Conservation (phyloP, 2,888 invertebrate genomes). For the Leucozona laternaria region DNA sequence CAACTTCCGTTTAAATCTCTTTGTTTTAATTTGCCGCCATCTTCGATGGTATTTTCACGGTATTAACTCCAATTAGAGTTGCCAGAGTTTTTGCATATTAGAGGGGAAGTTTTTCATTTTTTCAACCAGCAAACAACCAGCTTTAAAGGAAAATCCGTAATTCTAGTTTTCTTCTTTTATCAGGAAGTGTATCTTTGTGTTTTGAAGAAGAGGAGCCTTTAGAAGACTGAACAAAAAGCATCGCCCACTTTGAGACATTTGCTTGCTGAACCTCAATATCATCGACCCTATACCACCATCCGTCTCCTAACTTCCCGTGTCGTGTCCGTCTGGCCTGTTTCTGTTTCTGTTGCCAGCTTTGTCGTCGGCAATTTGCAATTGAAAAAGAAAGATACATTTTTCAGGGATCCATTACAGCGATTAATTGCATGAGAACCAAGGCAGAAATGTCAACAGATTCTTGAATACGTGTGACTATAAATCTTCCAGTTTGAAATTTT, state of each 20-base stretch:
- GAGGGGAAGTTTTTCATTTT: conserved; percentile 29
- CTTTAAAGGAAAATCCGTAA: conserved; percentile 4
- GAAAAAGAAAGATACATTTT: conserved; percentile 54
- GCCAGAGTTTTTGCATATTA: conserved; percentile 64
- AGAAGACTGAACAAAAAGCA: conserved; percentile 35
- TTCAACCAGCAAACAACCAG: neutral
- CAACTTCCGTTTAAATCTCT: conserved; percentile 64
- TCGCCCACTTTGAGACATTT: conserved; percentile 56
- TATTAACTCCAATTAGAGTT: conserved; percentile 70
- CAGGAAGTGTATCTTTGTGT: conserved; percentile 49
- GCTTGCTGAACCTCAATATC: neutral
- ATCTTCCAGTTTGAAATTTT: conserved; percentile 60
- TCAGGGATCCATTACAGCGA: conserved; percentile 72
- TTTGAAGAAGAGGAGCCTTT: conserved; percentile 27
- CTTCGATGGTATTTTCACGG: conserved; percentile 58
- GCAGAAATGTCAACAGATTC: conserved; percentile 71
- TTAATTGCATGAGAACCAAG: conserved; percentile 73
- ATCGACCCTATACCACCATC: neutral
- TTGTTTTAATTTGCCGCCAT: conserved; percentile 58
- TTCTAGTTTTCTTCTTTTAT: conserved; percentile 58
- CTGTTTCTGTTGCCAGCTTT: no score
- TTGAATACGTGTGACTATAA: conserved; percentile 70
- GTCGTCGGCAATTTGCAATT: conserved; percentile 61
- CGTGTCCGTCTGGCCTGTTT: no score
- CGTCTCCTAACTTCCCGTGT: no score